phyloP scores from a whole-genome alignment of 2,888 invertebrate genomes.

The Drosophila pseudotalamancana region DNA sequence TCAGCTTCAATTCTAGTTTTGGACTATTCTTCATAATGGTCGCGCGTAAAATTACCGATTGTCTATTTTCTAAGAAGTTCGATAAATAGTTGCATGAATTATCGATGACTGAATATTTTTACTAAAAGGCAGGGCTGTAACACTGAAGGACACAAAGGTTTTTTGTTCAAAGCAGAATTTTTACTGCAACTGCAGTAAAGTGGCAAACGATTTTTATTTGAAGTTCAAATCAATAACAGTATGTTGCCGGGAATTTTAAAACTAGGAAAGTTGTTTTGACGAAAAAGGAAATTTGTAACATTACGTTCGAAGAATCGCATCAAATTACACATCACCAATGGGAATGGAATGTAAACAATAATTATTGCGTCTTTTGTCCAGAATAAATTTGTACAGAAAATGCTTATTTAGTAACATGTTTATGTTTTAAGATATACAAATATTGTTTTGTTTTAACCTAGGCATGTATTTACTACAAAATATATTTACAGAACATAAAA shows the following conservation, averaged over 20 bases:
- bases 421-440: background rate
- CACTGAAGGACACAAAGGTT: too few species aligned
- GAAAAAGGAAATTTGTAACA: too few species aligned
- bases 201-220: too few species aligned
- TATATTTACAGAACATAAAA: slow-evolving; percentile 55
- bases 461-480: slow-evolving; percentile 51
- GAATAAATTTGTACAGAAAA: background rate
- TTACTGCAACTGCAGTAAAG: too few species aligned
- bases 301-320: too few species aligned
- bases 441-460: slow-evolving; percentile 18
- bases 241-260: too few species aligned
- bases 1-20: slow-evolving; percentile 82
- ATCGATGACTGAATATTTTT: slow-evolving; percentile 3
- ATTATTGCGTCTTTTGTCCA: background rate
- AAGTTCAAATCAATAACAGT: too few species aligned
- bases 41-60: too few species aligned
- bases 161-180: too few species aligned
- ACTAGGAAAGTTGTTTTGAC: too few species aligned
- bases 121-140: too few species aligned
- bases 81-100: background rate
- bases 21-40: too few species aligned
- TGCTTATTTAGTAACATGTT: background rate
- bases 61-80: background rate
- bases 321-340: background rate
- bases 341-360: background rate